These are phyloP conservation scores for Schizotus pectinicornis DNA, from an alignment of 2,888 invertebrate species.

Conservation along the genomic window DNA sequence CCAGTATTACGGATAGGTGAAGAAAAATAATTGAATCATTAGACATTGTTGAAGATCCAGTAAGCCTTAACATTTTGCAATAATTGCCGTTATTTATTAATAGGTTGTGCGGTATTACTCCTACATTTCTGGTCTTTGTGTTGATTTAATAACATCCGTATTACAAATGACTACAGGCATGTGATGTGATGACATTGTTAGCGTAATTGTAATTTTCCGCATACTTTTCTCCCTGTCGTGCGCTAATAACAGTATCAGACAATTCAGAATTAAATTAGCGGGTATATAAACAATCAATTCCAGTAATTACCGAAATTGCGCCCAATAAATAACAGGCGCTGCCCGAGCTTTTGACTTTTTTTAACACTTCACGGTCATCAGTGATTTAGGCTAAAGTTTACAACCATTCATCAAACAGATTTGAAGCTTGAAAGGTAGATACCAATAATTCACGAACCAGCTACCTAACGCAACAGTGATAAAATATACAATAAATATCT, in stretches of 20 bases:
- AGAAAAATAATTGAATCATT: too few species aligned
- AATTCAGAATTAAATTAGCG: too few species aligned
- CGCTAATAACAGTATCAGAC: neutral
- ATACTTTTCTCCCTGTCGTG: constrained; percentile 11
- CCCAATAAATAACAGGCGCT: too few species aligned
- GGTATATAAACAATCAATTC: too few species aligned
- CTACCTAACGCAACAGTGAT: neutral
- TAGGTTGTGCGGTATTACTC: constrained; percentile 2
- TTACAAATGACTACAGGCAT: constrained; percentile 30
- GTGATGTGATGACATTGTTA: constrained; percentile 25
- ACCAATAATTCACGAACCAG: too few species aligned
- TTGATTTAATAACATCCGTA: constrained; percentile 32
- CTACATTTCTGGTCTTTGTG: constrained; percentile 10
- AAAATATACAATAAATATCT: constrained; percentile 29
- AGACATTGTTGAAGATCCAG: too few species aligned
- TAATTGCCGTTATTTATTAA: constrained; percentile 12
- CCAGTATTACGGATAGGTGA: too few species aligned
- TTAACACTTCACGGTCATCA: too few species aligned
- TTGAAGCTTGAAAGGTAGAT: too few species aligned
- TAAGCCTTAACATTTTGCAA: neutral
- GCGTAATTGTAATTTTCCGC: constrained; percentile 32
- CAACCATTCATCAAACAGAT: too few species aligned
- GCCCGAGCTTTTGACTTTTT: too few species aligned
- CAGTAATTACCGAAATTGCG: neutral
- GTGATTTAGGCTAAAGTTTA: too few species aligned